These are phyloP conservation scores for Ceyx cyanopectus DNA, from an alignment of 2,113 vertebrate species.

Conservation along the genomic window DNA sequence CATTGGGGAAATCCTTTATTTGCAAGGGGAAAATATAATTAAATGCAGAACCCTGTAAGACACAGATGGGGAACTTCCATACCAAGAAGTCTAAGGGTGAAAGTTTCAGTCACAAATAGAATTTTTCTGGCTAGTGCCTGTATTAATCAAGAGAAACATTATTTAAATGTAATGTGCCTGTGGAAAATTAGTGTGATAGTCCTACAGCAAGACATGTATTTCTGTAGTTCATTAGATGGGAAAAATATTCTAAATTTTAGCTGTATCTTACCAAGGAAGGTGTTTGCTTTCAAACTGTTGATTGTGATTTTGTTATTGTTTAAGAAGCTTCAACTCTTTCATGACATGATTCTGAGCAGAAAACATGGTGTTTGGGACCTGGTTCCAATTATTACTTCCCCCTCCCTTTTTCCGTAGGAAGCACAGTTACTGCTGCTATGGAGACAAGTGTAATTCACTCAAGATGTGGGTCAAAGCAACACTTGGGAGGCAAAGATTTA, in stretches of 20 bases:
- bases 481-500: background rate
- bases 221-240: background rate
- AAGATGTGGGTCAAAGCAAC: slow-evolving; percentile 51
- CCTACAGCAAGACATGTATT: background rate
- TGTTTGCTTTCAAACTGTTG: background rate
- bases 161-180: background rate
- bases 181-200: background rate
- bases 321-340: slow-evolving; percentile 1
- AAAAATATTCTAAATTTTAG: background rate
- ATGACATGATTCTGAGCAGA: background rate
- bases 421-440: slow-evolving; percentile 57
- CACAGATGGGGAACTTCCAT: background rate
- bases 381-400: slow-evolving; percentile 34
- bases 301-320: background rate
- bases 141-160: background rate
- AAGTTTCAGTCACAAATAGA: background rate
- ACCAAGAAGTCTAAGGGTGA: background rate
- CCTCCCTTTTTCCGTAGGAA: slow-evolving; percentile 49
- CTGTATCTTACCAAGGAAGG: background rate
- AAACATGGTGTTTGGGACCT: slow-evolving; percentile 16
- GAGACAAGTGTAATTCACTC: slow-evolving; percentile 59
- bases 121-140: background rate
- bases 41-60: background rate
- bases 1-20: background rate
- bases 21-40: background rate